Evolutionary conservation across 1,140 invertebrate species (phyloP).

Genomic region (Drosophila pandora): DNA sequence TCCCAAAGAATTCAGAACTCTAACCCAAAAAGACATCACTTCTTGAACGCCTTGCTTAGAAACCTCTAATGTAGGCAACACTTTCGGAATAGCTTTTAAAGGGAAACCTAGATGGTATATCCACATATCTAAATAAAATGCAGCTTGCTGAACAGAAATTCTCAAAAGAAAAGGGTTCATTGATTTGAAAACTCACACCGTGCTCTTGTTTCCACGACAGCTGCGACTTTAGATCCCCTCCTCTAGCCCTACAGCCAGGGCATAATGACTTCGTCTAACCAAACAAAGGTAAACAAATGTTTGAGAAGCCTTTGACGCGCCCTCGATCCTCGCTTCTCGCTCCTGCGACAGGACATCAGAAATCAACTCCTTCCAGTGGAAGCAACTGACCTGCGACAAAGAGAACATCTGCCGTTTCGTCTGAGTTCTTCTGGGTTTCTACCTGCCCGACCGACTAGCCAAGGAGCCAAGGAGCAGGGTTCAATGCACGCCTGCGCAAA

Average conservation of each 20-base stretch:
- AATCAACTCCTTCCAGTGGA: constrained; percentile 51
- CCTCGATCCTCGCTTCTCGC: constrained; percentile 24
- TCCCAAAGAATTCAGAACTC: no score
- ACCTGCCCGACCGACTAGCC: constrained; percentile 11
- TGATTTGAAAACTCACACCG: neutral
- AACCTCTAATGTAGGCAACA: neutral
- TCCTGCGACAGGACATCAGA: constrained; percentile 47
- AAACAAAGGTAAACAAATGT: constrained; percentile 73
- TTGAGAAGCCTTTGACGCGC: constrained; percentile 61
- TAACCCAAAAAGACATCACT: no score
- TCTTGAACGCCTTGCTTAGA: neutral
- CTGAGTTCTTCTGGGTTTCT: constrained; percentile 27
- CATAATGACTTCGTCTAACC: constrained; percentile 74
- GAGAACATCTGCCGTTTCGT: constrained; percentile 67
- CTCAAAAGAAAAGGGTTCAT: neutral
- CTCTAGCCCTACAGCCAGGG: neutral
- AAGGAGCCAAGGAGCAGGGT: constrained; percentile 42
- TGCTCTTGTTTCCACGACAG: constrained; percentile 6
- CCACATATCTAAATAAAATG: no score
- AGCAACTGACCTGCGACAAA: constrained; percentile 80
- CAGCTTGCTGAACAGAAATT: neutral
- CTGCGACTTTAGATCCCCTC: neutral
- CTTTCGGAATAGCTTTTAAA: neutral
- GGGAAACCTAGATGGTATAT: no score
- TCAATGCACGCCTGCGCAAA: constrained; percentile 79